Base-by-base conservation (phyloP, 2,888 invertebrate genomes). In the Temnothorax ravouxi region DNA sequence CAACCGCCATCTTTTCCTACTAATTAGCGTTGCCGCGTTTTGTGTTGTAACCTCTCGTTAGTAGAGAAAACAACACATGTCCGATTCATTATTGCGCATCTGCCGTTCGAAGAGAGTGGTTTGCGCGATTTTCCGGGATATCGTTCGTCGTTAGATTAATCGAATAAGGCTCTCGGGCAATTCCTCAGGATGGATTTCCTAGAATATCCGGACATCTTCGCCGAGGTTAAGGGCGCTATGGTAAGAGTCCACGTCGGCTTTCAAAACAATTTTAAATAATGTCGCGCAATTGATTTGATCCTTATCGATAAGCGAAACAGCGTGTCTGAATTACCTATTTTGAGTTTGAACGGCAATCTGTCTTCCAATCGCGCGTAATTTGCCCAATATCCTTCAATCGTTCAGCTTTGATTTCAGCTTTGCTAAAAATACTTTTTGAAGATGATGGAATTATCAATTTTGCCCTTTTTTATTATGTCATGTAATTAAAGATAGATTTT, bases 161-260 rank as follows among this genome's bases (percentile, higher is more conserved):
- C 21, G 15, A 8, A 8, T 3, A 38, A 44, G 2, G 18, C 41
- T n/a, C 38, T 59, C 41, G 13, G 13, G 1, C 41, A 67, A 62
- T 77, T 29, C 44, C 0, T 75, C 47, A 94, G 89, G 88, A 97
- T 97, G 96, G 99, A 99, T 94, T 97, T 98, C 92, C 95, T 99
- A 79, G 99, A 99, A 95, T 99, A 98, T 95, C 97, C 97, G 44
- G 98, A 98, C 95, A 97, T 98, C 72, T 96, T 96, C 50, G 96
- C 97, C 0, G 98, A 98, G 96, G 97, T 98, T 86, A 98, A 98
- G 94, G 98, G 98, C 67, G 96, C 97, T 87, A 97, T 98, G 98
- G 99, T 99, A 96, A 96, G 96, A 95, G 6, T 0, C 34, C 2
- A 21, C 5, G 3, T 6, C 18, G 69, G 25, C 1, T 29, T 75